These are phyloP conservation scores for Otocyon megalotis DNA, from an alignment of 2,113 vertebrate species.

Conservation along the genomic window DNA sequence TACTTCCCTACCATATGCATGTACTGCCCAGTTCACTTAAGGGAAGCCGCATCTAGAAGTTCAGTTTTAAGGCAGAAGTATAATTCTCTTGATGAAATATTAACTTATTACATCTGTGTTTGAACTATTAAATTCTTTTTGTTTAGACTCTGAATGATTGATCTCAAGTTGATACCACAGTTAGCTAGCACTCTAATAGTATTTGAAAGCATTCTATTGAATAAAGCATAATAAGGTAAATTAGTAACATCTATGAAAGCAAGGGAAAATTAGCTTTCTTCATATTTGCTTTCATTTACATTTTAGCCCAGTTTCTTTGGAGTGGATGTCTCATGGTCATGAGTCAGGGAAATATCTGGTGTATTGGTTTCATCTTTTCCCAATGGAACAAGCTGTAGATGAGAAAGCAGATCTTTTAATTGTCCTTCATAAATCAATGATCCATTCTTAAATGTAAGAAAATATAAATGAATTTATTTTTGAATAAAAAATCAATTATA, in stretches of 20 bases:
- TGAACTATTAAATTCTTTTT: slow-evolving; percentile 9
- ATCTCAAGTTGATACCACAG: neutral
- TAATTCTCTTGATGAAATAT: neutral
- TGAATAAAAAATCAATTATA: slow-evolving; percentile 39
- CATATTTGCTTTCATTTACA: neutral
- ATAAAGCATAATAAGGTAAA: neutral
- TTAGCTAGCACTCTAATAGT: neutral
- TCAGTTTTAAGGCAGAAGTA: neutral
- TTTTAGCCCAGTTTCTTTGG: neutral
- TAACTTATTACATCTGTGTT: neutral
- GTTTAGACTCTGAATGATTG: neutral
- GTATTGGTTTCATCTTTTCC: neutral
- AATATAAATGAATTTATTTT: slow-evolving; percentile 30
- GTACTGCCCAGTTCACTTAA: neutral
- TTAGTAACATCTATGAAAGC: neutral
- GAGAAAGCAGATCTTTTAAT: neutral
- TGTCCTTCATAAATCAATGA: neutral
- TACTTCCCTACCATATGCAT: neutral
- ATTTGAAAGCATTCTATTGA: neutral
- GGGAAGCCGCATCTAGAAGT: neutral
- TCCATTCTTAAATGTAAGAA: slow-evolving; percentile 36
- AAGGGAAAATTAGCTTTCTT: neutral
- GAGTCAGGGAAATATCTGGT: neutral
- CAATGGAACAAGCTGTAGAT: neutral
- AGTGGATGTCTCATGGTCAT: neutral